phyloP scores from a whole-genome alignment of 2,888 invertebrate genomes.

The Apamea sordens region DNA sequence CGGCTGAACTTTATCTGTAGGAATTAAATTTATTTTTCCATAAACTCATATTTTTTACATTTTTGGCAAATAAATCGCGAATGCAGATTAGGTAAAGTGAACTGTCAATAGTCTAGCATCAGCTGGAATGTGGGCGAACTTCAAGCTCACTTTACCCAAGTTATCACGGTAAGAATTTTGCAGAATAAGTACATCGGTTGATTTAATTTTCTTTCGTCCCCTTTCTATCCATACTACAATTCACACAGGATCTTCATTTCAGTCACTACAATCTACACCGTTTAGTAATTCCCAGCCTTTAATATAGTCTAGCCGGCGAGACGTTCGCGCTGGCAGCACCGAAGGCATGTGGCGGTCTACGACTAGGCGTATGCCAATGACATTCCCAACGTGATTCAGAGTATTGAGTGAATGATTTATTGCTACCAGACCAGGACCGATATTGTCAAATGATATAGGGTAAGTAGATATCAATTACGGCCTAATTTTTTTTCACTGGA shows the following conservation, averaged over 20 bases:
- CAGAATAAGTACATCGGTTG: no score
- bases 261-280: neutral
- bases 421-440: slow-evolving; percentile 2
- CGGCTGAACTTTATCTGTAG: no score
- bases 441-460: neutral
- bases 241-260: slow-evolving; percentile 14
- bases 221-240: neutral
- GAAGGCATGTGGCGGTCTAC: slow-evolving; percentile 19
- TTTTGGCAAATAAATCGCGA: no score
- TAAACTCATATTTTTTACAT: no score
- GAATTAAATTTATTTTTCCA: no score
- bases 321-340: slow-evolving; percentile 20
- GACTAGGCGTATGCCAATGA: slow-evolving; percentile 31
- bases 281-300: slow-evolving; percentile 32
- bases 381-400: slow-evolving; percentile 33
- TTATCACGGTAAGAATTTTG: no score
- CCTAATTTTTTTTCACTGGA: neutral
- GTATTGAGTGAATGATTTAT: slow-evolving; percentile 47
- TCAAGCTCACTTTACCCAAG: no score
- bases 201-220: neutral
- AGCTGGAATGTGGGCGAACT: no score
- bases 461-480: neutral
- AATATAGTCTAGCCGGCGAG: slow-evolving; percentile 25
- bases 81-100: no score
- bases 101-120: no score